A percentile compares a stretch with the other conserved stretches of the same genome.
These are phyloP conservation scores for Atrichornis clamosus DNA, from an alignment of 2,113 vertebrate species.

Conservation along the genomic window DNA sequence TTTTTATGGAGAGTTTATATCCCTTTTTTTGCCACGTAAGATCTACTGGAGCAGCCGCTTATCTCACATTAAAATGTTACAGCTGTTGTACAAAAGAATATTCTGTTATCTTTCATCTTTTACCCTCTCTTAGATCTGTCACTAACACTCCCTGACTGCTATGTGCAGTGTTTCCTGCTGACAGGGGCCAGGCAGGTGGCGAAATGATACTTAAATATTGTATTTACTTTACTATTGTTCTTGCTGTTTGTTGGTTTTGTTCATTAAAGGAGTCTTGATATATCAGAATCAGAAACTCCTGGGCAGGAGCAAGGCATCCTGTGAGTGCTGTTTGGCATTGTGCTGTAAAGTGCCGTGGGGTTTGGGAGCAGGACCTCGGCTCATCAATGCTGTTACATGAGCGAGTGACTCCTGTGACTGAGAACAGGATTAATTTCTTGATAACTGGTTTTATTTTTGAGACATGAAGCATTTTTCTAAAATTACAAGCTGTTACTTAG, in stretches of 20 bases:
- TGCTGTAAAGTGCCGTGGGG: fast-evolving
- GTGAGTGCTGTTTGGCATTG: neutral
- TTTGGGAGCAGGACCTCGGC: neutral
- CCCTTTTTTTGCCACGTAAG: neutral
- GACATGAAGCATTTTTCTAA: neutral
- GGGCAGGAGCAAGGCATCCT: neutral
- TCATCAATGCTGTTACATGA: fast-evolving
- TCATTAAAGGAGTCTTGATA: neutral
- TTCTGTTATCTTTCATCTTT: neutral
- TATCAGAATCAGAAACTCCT: neutral
- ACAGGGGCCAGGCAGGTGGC: neutral
- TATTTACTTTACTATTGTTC: neutral
- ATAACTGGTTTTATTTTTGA: neutral
- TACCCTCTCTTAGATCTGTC: neutral
- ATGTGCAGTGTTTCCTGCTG: neutral
- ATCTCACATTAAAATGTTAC: neutral
- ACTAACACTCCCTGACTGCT: neutral
- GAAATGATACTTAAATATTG: neutral
- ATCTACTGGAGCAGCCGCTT: neutral
- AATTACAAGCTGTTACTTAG: neutral
- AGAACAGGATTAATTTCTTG: neutral
- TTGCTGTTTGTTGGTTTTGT: neutral
- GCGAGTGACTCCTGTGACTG: neutral
- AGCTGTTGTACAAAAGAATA: neutral
- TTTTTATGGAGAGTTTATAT: neutral